Base-by-base conservation (phyloP, 2,113 vertebrate genomes). In the Aegithalos caudatus region DNA sequence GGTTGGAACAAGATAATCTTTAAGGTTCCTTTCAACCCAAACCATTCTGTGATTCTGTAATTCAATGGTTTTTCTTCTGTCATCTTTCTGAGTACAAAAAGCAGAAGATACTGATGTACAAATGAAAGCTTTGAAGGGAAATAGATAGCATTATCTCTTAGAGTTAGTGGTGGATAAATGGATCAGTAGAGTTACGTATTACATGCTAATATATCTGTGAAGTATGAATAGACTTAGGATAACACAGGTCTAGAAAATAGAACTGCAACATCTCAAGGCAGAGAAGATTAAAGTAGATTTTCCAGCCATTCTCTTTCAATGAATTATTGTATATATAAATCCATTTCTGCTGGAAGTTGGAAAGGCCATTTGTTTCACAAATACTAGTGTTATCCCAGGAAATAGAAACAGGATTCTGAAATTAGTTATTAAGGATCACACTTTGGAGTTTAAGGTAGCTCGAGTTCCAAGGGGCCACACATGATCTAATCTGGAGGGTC, bases 101-200 rank as follows among this genome's bases (percentile, higher is more conserved):
- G 8, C 23, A 77, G 77, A 58, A 58, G 48, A 77, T 72, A 23
- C 40, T 60, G 14, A 58, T 48, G 25, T 20, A 16, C 28, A 83
- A 24, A 28, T 72, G 23, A 83, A 77, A 64, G 17, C 22, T 82
- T 33, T 90, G 42, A 70, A 91, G 72, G 82, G 72, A 95, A 96
- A 92, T 47, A 95, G 53, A 51, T 61, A 92, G 47, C 67, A 73
- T 40, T 83, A 51, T 83, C 51, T 95, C 42, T 71, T 33, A 88
- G 88, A 81, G 19, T 71, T 67, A 70, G 14, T 18, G 31, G 24
- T 57, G 61, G 40, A 45, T 21, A 84, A 74, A 56, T 23, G 9
- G 45, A 45, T 60, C 21, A 51, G 24, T 65, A 56, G 37, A 33
- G 21, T 71, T 7, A 10, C 37, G 8, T 37, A 53, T 65, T 61